Conservation (phyloP, 2,797 vertebrate genomes). For the Sebastes kiyomatsui region DNA sequence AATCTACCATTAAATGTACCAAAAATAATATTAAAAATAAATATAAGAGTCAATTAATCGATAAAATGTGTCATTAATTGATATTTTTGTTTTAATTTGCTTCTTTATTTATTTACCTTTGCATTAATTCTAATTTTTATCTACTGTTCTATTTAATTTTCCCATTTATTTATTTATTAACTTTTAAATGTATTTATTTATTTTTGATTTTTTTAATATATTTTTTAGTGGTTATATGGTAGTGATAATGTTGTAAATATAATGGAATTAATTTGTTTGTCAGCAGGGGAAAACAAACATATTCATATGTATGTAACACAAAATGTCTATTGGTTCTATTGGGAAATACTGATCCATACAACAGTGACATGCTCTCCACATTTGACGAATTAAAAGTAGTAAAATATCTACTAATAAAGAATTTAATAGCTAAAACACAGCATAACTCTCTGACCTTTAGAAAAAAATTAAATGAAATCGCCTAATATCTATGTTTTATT, state of each 20-base stretch:
- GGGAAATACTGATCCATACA: background rate
- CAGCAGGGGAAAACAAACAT: background rate
- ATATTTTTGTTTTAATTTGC: background rate
- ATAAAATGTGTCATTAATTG: background rate
- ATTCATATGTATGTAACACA: background rate
- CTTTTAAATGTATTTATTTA: too few species aligned
- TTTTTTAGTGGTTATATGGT: background rate
- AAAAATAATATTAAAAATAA: background rate
- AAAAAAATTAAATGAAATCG: background rate
- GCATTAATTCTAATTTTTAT: background rate
- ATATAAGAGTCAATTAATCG: background rate
- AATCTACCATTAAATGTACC: background rate
- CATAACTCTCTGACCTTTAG: too few species aligned
- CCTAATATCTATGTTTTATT: background rate
- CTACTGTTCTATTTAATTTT: background rate
- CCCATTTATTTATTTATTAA: too few species aligned
- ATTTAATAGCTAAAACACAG: background rate
- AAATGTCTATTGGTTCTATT: background rate
- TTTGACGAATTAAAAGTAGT: background rate
- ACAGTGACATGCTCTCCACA: background rate
- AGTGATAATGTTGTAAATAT: background rate
- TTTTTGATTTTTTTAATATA: accelerated
- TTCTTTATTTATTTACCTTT: background rate
- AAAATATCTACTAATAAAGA: background rate
- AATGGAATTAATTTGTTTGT: background rate